Base-by-base conservation (phyloP, 64 coral and sea anemone species). In the Trachythela sp. region DNA sequence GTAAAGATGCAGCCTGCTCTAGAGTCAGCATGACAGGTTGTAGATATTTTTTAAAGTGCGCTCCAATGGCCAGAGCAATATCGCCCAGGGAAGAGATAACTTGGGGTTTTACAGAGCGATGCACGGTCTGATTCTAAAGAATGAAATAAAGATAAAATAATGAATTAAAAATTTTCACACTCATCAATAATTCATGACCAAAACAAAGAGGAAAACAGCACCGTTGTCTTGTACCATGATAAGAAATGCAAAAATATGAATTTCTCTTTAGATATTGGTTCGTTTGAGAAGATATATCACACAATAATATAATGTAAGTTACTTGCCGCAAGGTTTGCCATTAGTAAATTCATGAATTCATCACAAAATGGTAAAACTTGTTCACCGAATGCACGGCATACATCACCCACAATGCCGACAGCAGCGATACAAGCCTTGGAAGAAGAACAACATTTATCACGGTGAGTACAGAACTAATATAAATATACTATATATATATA, bases 71-170 rank as follows among this genome's bases (percentile, higher is more conserved):
- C 83, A 99, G 90, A 39, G 93, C 96, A 48, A 99, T 93, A 84
- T 99, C 96, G 48, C 96, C 96, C 85, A 99, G 92, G 7, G 92
- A 93, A 2, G 96, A 99, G 11, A 99, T 84, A 15, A 99, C 93
- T 51, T 99, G 96, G 37, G 96, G 96, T 52, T 99, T 99, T 18
- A 95, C 96, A 76, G 85, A 92, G 36, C 96, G 86, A 76, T 99
- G 96, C 7, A 99, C 96, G 35, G 22, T 91, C 10, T 91, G 89
- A 87, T 99, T 93, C 96, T 99, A 85, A 22, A n/a, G 29, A 89
- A 70, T 37, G 84, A 3, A 6, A 8, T 34, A 26, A 35, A 32
- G 13, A 43, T 20, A 2, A 14, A 54, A 31, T 4, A 18, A n/a
- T n/a, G n/a, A n/a, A n/a, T n/a, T n/a, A n/a, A n/a, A n/a, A n/a